Base-by-base conservation (phyloP, 2,113 vertebrate genomes). In the Rhinolophus sinicus region DNA sequence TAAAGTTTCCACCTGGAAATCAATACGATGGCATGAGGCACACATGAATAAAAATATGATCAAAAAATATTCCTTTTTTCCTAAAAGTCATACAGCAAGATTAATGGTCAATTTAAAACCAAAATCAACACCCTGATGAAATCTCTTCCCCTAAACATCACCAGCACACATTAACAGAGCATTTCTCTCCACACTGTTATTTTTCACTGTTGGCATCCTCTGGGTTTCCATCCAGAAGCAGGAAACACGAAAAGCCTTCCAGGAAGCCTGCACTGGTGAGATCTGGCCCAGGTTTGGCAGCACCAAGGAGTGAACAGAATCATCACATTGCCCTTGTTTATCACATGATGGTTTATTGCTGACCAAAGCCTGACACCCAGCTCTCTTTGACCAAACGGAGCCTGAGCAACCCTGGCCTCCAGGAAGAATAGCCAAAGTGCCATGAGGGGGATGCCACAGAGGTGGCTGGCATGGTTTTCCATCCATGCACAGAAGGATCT, bases 61-160 rank as follows among this genome's bases (percentile, higher is more conserved):
- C 30, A 93, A 92, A 88, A 85, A 64, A 62, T 40, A 69, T 54
- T 67, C 15, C 84, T 69, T 60, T 82, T 76, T 52, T 7, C 3
- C 64, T 78, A 70, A 78, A 96, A 97, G n/a, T 93, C 75, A 92
- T 89, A 97, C 90, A 96, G 40, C n/a, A 94, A 97, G 93, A 95
- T 93, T 94, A 91, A 96, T 89, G 58, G 47, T 58, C 30, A 85
- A 85, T 90, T 76, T 81, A 91, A 96, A 96, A 95, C 82, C 75
- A 94, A 96, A 96, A 96, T 94, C 85, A 84, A 83, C 30, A 54
- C 40, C 72, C 89, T 94, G 69, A 91, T 94, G 78, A 94, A 93
- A 96, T 91, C 64, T 72, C 83, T 84, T 77, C 60, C 28, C 65
- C 88, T 82, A 58, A 70, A 91, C 67, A 92, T 64, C 44, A 60